Evolutionary conservation across 2,113 vertebrate genomes (phyloP).

Genomic region (Lasiurus borealis): DNA sequence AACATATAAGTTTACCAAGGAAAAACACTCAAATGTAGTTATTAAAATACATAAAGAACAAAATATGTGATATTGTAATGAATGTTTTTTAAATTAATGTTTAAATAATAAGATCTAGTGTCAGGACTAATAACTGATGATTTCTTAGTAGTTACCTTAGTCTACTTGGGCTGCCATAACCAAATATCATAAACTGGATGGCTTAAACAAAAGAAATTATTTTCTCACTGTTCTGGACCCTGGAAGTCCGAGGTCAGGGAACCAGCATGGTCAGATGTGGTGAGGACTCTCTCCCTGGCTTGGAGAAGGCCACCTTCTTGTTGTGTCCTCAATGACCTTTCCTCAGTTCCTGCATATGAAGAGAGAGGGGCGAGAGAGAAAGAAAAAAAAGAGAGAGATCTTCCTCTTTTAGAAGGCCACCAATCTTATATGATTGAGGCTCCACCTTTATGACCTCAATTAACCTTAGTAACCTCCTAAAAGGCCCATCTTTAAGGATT

Average conservation of each 20-base stretch:
- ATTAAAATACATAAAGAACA: slow-evolving; percentile 5
- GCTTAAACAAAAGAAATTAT: background rate
- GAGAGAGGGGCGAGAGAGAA: background rate
- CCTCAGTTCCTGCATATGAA: background rate
- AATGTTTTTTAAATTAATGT: background rate
- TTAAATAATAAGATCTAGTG: background rate
- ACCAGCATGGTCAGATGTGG: background rate
- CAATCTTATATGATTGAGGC: background rate
- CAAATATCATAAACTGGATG: background rate
- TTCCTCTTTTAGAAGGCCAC: background rate
- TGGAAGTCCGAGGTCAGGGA: background rate
- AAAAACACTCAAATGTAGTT: background rate
- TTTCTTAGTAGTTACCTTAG: background rate
- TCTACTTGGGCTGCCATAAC: background rate
- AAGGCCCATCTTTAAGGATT: background rate
- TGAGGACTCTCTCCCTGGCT: background rate
- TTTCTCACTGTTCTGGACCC: background rate
- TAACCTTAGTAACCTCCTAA: background rate
- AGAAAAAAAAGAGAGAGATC: background rate
- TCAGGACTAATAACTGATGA: background rate
- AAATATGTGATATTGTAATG: background rate
- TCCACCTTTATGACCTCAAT: background rate
- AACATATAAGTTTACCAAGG: background rate
- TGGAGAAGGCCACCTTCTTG: background rate
- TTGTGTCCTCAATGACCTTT: background rate